These are phyloP conservation scores for Zootermopsis nevadensis DNA, from an alignment of 2,888 invertebrate genomes.

Conservation along the genomic window DNA sequence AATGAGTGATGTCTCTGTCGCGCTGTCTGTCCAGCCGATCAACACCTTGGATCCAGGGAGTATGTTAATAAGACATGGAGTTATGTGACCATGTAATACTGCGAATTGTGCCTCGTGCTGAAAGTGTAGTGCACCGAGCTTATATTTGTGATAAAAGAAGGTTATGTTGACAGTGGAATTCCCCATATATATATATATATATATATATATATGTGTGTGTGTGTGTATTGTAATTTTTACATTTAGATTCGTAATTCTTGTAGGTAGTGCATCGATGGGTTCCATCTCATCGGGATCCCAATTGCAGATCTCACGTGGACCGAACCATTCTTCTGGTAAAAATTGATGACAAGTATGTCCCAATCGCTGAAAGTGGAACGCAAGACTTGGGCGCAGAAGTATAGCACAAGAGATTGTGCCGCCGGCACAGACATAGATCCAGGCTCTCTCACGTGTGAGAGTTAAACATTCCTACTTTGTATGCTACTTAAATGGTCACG, in stretches of 20 bases:
- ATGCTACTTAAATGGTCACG: constrained; percentile 39
- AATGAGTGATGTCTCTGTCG: too few relatives aligned
- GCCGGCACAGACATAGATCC: constrained; percentile 33
- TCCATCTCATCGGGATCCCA: constrained; percentile 90
- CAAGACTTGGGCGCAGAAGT: constrained; percentile 78
- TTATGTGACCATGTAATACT: too few relatives aligned
- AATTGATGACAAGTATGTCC: constrained; percentile 92
- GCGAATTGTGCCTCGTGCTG: too few relatives aligned
- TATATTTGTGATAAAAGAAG: too few relatives aligned
- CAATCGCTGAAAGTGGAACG: constrained; percentile 91
- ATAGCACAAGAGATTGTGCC: constrained; percentile 47
- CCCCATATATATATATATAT: too few relatives aligned
- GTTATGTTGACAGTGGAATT: too few relatives aligned
- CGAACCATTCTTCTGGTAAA: constrained; percentile 91
- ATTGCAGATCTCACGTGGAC: constrained; percentile 90
- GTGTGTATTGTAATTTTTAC: too few relatives aligned
- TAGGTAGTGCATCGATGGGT: constrained; percentile 94
- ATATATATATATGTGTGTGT: too few relatives aligned
- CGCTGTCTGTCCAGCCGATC: too few relatives aligned
- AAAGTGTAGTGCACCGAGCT: too few relatives aligned
- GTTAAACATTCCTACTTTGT: not conserved
- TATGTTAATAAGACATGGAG: too few relatives aligned
- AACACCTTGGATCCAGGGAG: too few relatives aligned
- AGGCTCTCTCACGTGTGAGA: constrained; percentile 21
- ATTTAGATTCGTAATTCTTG: constrained; percentile 53